Evolutionary conservation across 2,797 vertebrate species (phyloP).

Genomic region (Neosilurus hyrtlii): DNA sequence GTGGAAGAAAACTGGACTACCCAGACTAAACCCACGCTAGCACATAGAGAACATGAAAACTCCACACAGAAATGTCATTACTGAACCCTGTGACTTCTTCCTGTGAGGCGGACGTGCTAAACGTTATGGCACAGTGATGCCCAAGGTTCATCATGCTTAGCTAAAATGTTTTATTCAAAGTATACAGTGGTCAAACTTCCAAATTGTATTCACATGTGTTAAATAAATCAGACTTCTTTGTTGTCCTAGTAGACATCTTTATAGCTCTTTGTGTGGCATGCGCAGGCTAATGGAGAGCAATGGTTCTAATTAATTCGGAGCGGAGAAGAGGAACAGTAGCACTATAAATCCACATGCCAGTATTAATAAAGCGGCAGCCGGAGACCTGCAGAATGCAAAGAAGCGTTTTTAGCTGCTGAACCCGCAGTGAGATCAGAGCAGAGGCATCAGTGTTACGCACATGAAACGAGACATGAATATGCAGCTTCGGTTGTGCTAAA

Average conservation of each 20-base stretch:
- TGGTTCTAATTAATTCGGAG: constrained; percentile 47
- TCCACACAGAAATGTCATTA: too few relatives aligned
- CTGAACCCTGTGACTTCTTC: too few relatives aligned
- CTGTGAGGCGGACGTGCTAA: too few relatives aligned
- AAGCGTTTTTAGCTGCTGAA: constrained; percentile 44
- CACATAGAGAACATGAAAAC: too few relatives aligned
- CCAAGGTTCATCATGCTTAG: not conserved
- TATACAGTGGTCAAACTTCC: not conserved
- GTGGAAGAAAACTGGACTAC: too few relatives aligned
- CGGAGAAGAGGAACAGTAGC: constrained; percentile 31
- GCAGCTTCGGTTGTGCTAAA: constrained; percentile 24
- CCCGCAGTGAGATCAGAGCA: constrained; percentile 33
- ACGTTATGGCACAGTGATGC: too few relatives aligned
- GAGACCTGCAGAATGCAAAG: constrained; percentile 40
- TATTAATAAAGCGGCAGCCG: constrained; percentile 49
- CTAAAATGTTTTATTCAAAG: not conserved
- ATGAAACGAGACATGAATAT: constrained; percentile 47
- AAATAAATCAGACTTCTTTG: constrained; percentile 1
- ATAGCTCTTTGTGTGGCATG: constrained; percentile 28
- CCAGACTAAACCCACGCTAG: too few relatives aligned
- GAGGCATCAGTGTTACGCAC: constrained; percentile 41
- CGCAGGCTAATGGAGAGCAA: constrained; percentile 39
- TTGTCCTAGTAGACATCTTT: constrained; percentile 19
- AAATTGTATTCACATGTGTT: not conserved
- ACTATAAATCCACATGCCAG: constrained; percentile 49